Evolutionary conservation across 2,113 vertebrate genomes (phyloP).

Genomic region (Gymnorhina tibicen): DNA sequence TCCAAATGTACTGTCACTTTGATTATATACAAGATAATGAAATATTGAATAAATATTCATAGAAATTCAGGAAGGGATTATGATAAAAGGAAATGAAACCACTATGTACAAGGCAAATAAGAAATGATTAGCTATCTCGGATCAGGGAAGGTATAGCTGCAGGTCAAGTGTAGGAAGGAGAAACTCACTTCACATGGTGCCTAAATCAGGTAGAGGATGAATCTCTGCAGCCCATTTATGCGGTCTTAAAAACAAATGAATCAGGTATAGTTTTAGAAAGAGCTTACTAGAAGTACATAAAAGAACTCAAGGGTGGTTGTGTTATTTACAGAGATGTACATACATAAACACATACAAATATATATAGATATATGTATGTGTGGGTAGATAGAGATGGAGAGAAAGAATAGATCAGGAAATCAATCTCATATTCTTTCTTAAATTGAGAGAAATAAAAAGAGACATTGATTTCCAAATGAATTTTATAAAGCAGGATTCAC

Average conservation of each 20-base stretch:
- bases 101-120: not conserved
- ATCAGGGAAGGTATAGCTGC: not conserved
- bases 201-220: not conserved
- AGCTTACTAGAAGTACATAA: not conserved
- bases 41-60: constrained; percentile 34
- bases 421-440: not conserved
- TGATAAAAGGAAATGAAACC: not conserved
- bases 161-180: not conserved
- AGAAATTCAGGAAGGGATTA: not conserved
- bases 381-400: not conserved
- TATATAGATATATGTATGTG: not conserved
- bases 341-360: not conserved
- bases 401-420: not conserved
- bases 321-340: not conserved
- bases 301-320: not conserved
- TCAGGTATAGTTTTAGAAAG: not conserved
- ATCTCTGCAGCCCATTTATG: not conserved
- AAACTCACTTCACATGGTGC: not conserved
- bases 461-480: not conserved
- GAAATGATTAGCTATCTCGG: not conserved
- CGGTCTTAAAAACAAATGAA: not conserved
- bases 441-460: not conserved
- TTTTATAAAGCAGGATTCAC: not conserved
- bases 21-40: constrained; percentile 16
- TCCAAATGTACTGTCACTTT: not conserved